A percentile compares a stretch with the other conserved stretches of the same genome.
phyloP scores from a whole-genome alignment of 2,797 vertebrate species.

The Xiphophorus birchmanni region DNA sequence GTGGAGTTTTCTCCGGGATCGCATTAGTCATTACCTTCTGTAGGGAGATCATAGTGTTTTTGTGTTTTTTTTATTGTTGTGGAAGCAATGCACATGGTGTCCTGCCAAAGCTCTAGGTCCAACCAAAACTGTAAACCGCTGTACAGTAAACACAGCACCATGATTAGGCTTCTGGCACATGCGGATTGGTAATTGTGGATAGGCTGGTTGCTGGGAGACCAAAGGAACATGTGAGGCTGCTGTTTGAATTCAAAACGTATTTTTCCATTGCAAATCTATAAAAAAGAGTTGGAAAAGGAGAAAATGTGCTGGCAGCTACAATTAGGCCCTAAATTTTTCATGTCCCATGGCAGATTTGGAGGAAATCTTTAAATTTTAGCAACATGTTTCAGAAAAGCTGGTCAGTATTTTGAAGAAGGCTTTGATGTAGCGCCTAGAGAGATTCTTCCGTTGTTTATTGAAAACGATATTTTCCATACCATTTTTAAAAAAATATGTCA shows the following conservation, averaged over 20 bases:
- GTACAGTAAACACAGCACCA: background rate
- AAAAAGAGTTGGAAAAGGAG: background rate
- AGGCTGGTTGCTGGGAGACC: background rate
- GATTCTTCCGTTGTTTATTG: background rate
- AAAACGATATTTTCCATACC: background rate
- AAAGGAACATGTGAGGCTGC: background rate
- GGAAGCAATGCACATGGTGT: background rate
- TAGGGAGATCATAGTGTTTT: background rate
- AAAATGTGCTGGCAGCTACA: background rate
- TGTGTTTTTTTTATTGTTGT: background rate
- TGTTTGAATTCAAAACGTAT: background rate
- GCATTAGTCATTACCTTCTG: background rate
- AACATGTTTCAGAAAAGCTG: background rate
- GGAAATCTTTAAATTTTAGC: background rate
- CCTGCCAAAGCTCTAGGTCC: background rate
- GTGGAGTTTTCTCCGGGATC: background rate
- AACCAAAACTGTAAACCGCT: background rate
- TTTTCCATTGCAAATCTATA: background rate
- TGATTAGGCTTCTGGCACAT: background rate
- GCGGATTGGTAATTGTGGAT: background rate
- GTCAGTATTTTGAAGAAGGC: background rate
- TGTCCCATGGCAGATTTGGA: background rate
- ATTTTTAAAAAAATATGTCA: too few relatives aligned
- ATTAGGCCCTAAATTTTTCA: background rate
- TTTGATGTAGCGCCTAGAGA: background rate